These are phyloP conservation scores for Schizopygopsis malacanthus DNA, from an alignment of 2,797 vertebrate genomes.

Conservation along the genomic window DNA sequence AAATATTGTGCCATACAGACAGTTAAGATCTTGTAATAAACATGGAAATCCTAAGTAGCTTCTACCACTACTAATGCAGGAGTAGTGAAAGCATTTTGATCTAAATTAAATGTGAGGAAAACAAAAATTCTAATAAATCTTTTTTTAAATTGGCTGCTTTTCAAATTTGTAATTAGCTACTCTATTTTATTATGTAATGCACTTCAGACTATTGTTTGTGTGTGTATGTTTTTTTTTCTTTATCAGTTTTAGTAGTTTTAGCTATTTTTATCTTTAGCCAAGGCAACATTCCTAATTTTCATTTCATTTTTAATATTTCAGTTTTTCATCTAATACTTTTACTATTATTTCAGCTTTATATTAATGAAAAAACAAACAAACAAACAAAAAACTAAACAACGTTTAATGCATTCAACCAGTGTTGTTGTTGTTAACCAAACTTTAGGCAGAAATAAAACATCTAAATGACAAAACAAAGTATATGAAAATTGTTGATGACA, in stretches of 20 bases:
- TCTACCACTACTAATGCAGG: neutral
- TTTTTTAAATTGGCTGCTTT: neutral
- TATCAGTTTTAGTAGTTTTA: neutral
- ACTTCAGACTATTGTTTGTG: neutral
- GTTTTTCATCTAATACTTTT: neutral
- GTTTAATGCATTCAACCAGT: neutral
- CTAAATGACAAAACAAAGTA: neutral
- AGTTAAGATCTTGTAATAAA: neutral
- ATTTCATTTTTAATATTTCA: neutral
- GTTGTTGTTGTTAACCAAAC: neutral
- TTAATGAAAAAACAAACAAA: too few species aligned
- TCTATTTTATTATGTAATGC: neutral
- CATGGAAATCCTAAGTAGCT: neutral
- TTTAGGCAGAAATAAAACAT: neutral
- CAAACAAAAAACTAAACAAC: too few species aligned
- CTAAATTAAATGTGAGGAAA: neutral
- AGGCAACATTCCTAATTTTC: neutral
- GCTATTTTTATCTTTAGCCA: neutral
- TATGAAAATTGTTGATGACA: neutral
- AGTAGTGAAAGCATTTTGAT: neutral
- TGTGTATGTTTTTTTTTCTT: neutral
- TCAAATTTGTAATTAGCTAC: neutral
- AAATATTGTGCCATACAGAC: neutral
- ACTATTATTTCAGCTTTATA: neutral
- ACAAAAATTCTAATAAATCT: neutral